These are phyloP conservation scores for Beroe forskalii DNA, from an alignment of 37 sponge, comb jelly and placozoan species.

Conservation along the genomic window DNA sequence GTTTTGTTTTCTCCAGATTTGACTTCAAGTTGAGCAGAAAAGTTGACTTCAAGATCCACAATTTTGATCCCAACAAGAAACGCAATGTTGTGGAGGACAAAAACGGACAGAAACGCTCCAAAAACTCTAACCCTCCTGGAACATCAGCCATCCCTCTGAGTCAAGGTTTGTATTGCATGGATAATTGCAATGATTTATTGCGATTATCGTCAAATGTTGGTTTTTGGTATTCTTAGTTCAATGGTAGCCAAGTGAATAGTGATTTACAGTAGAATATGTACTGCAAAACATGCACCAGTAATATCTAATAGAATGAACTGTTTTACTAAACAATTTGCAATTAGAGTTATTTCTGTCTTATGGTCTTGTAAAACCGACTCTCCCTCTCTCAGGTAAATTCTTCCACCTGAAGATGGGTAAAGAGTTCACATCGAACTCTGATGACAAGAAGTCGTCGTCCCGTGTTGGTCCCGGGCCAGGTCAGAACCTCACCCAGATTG, in stretches of 20 bases:
- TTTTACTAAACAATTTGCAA: too few relatives aligned
- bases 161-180: slow-evolving; percentile 28
- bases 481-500: background rate
- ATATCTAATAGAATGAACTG: too few relatives aligned
- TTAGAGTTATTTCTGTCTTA: too few relatives aligned
- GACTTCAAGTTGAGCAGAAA: slow-evolving; percentile 62
- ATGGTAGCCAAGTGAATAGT: background rate
- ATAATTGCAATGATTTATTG: too few relatives aligned
- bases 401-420: slow-evolving; percentile 60
- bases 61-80: slow-evolving; percentile 45
- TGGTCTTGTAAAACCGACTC: too few relatives aligned
- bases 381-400: slow-evolving; percentile 49
- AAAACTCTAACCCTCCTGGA: background rate
- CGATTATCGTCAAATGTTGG: too few relatives aligned
- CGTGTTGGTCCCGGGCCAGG: background rate
- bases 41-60: slow-evolving; percentile 62
- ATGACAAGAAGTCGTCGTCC: background rate
- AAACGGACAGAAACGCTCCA: slow-evolving; percentile 4
- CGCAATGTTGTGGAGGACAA: slow-evolving; percentile 48
- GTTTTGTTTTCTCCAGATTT: slow-evolving; percentile 5
- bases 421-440: background rate
- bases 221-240: background rate
- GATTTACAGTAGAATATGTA: too few relatives aligned
- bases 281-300: too few relatives aligned
- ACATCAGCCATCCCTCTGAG: background rate